Evolutionary conservation across 1,140 invertebrate genomes (phyloP).

Genomic region (Cyclina sinensis): DNA sequence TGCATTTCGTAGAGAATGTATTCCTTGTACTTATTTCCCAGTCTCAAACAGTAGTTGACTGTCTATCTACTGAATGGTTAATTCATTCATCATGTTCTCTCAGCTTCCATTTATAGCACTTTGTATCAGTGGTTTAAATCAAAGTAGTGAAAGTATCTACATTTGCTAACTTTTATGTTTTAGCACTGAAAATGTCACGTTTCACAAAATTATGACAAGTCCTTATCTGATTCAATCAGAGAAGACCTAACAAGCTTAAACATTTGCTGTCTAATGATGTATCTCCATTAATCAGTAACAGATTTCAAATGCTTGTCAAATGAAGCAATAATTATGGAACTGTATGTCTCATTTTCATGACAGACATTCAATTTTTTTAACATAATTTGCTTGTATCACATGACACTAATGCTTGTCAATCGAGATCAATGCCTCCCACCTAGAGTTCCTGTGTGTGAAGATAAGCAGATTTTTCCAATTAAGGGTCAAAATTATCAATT

Average conservation of each 20-base stretch:
- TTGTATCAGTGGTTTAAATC: neutral
- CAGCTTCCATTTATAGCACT: neutral
- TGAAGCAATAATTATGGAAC: neutral
- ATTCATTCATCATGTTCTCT: neutral
- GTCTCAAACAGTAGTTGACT: neutral
- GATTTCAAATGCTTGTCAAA: neutral
- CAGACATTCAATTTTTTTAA: neutral
- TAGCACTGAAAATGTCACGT: no score
- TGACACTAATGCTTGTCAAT: neutral
- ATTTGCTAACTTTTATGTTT: neutral
- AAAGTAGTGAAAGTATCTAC: neutral
- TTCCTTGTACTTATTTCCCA: neutral
- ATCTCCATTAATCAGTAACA: neutral
- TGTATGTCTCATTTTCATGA: neutral
- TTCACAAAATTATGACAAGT: neutral
- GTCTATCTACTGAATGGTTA: slow-evolving; percentile 1
- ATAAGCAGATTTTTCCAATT: neutral
- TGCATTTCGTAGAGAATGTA: neutral
- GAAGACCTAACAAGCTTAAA: neutral
- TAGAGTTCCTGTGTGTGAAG: neutral
- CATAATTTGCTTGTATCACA: neutral
- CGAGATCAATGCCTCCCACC: neutral
- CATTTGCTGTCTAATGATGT: slow-evolving; percentile 7
- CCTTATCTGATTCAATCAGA: neutral
- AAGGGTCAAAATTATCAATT: neutral